Conservation (phyloP, 2,888 invertebrate species). For the Allacma fusca region DNA sequence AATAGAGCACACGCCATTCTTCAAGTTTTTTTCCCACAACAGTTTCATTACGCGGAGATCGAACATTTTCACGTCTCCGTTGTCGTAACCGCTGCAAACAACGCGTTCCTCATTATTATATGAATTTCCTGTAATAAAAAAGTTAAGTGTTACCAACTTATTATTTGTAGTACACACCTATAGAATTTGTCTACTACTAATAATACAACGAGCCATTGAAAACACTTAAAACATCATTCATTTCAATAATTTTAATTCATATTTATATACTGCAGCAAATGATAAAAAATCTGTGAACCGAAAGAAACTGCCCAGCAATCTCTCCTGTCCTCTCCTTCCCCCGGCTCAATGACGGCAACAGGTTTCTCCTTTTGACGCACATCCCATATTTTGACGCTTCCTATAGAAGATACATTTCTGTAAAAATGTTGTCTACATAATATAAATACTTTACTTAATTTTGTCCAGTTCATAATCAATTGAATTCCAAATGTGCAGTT, state of each 20-base stretch:
- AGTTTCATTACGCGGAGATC: slow-evolving; percentile 84
- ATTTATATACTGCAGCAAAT: no score
- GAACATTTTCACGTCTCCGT: slow-evolving; percentile 94
- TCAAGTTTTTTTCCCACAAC: slow-evolving; percentile 89
- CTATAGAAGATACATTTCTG: slow-evolving; percentile 67
- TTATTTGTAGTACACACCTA: no score
- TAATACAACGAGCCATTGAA: no score
- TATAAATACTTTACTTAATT: no score
- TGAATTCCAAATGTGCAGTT: not conserved
- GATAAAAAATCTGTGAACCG: slow-evolving; percentile 65
- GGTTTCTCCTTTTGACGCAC: slow-evolving; percentile 86
- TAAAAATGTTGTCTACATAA: no score
- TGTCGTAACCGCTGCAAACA: slow-evolving; percentile 92
- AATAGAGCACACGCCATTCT: slow-evolving; percentile 78
- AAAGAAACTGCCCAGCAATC: slow-evolving; percentile 96
- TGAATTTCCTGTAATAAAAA: slow-evolving; percentile 72
- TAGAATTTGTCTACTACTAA: no score
- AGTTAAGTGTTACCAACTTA: not conserved
- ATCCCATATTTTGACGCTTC: slow-evolving; percentile 94
- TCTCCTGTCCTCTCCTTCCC: slow-evolving; percentile 73
- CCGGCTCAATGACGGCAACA: slow-evolving; percentile 87
- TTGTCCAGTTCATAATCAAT: no score
- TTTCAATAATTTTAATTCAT: no score
- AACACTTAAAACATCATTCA: no score
- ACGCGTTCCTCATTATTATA: slow-evolving; percentile 85